phyloP scores from a whole-genome alignment of 2,888 invertebrate species.

The Drosophila aldrichi region DNA sequence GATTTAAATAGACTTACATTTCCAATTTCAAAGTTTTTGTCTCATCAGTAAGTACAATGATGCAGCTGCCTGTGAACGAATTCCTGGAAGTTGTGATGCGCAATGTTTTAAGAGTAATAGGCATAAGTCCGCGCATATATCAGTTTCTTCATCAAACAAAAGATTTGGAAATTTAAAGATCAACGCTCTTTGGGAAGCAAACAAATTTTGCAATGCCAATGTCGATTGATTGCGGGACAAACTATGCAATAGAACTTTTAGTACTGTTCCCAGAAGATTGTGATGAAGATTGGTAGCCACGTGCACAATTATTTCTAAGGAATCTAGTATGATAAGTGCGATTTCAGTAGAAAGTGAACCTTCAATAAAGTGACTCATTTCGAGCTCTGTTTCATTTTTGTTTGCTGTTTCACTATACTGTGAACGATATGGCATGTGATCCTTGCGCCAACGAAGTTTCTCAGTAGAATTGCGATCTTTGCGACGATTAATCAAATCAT shows the following conservation, averaged over 20 bases:
- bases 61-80: constrained; percentile 97
- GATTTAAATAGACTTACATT: constrained; percentile 89
- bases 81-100: constrained; percentile 92
- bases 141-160: constrained; percentile 95
- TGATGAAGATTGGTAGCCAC: constrained; percentile 89
- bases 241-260: constrained; percentile 94
- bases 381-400: constrained; percentile 86
- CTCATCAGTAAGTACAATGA: constrained; percentile 98
- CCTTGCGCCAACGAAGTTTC: constrained; percentile 92
- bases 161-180: constrained; percentile 96
- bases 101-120: constrained; percentile 96
- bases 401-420: constrained; percentile 83
- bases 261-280: constrained; percentile 90
- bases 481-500: constrained; percentile 94
- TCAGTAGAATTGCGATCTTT: constrained; percentile 89
- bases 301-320: constrained; percentile 93
- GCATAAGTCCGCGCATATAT: constrained; percentile 95
- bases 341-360: constrained; percentile 93
- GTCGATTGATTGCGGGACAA: constrained; percentile 97
- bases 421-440: constrained; percentile 89
- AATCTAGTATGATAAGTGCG: constrained; percentile 93
- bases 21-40: constrained; percentile 97
- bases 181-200: constrained; percentile 95
- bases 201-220: constrained; percentile 94
- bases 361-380: constrained; percentile 90